phyloP scores from a whole-genome alignment of 2,888 invertebrate genomes.

The Drosophila histrio region DNA sequence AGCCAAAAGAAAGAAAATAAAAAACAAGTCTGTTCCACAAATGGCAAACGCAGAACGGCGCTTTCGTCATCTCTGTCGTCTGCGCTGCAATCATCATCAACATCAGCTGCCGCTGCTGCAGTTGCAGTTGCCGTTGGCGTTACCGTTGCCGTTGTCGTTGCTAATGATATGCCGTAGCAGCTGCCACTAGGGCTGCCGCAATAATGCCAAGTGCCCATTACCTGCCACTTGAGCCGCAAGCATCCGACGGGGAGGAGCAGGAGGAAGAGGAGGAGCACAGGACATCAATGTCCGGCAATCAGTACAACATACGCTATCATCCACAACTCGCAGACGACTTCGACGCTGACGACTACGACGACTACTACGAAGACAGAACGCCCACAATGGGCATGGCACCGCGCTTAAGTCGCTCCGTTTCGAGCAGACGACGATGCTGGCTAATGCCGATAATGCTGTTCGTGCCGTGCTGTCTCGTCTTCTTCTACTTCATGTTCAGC shows the following conservation, averaged over 20 bases:
- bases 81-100: constrained; percentile 9
- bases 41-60: constrained; percentile 47
- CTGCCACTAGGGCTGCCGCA: constrained; percentile 32
- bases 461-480: constrained; percentile 19
- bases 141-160: constrained; percentile 10
- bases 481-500: constrained; percentile 52
- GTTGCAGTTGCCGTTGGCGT: constrained; percentile 14
- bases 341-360: neutral
- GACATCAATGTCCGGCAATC: constrained; percentile 3
- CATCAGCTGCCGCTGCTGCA: constrained; percentile 17
- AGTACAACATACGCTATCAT: constrained; percentile 26
- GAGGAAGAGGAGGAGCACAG: neutral
- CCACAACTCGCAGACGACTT: constrained; percentile 21
- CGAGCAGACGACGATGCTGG: constrained; percentile 44
- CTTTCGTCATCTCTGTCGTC: constrained; percentile 41
- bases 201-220: constrained; percentile 73
- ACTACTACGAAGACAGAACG: neutral
- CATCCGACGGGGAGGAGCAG: constrained; percentile 33
- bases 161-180: constrained; percentile 5
- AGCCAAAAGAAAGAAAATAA: constrained; percentile 6
- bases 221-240: constrained; percentile 58
- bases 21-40: constrained; percentile 27
- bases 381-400: constrained; percentile 16
- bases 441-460: constrained; percentile 23
- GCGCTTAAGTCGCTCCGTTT: constrained; percentile 7